Conservation (phyloP, 2,888 invertebrate species). For the Halictus ligatus region DNA sequence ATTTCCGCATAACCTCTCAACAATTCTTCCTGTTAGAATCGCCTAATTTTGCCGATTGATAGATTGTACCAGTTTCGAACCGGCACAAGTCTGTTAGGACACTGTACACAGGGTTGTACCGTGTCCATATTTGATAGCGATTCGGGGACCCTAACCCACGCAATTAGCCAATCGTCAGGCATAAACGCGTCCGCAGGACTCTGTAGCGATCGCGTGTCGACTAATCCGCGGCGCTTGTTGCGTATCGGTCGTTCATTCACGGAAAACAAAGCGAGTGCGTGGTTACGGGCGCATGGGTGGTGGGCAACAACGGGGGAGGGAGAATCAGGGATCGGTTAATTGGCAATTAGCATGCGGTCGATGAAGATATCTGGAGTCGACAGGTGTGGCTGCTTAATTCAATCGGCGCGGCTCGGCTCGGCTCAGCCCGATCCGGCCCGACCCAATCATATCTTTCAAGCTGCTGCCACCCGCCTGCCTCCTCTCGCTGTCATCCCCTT, state of each 20-base stretch:
- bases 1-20: too few relatives aligned
- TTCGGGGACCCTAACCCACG: background rate
- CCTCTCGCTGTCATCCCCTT: background rate
- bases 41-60: background rate
- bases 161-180: constrained; percentile 6
- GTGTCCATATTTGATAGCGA: background rate
- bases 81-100: background rate
- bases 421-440: constrained; percentile 52
- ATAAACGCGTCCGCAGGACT: background rate
- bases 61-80: background rate
- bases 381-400: constrained; percentile 70
- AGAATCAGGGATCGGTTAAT: constrained; percentile 68
- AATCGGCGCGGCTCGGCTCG: constrained; percentile 63
- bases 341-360: constrained; percentile 76
- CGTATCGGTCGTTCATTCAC: background rate
- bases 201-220: background rate
- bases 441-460: constrained; percentile 38
- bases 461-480: background rate
- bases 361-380: constrained; percentile 77
- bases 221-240: background rate
- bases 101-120: too few relatives aligned
- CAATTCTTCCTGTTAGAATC: background rate
- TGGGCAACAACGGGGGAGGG: constrained; percentile 38
- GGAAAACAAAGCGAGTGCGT: background rate
- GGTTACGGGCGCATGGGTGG: background rate